These are phyloP conservation scores for Tiliacea citrago DNA, from an alignment of 2,888 invertebrate species.

Conservation along the genomic window DNA sequence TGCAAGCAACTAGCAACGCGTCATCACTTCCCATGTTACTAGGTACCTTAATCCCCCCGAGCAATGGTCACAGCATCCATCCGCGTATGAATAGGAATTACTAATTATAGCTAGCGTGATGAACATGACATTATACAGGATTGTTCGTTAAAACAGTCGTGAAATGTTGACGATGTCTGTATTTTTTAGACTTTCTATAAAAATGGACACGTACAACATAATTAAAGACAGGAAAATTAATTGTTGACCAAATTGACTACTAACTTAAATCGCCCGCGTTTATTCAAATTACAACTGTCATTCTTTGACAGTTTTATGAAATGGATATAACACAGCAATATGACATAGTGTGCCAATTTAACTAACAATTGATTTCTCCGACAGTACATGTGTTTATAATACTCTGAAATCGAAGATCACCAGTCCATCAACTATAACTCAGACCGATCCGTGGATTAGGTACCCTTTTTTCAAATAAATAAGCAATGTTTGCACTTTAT, in stretches of 20 bases:
- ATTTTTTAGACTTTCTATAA: neutral
- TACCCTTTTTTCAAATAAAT: neutral
- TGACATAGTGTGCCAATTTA: neutral
- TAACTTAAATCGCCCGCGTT: neutral
- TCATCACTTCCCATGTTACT: neutral
- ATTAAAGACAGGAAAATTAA: neutral
- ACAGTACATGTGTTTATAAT: neutral
- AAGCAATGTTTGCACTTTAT: neutral
- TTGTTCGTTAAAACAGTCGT: neutral
- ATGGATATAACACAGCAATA: neutral
- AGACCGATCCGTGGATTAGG: neutral
- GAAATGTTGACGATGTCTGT: neutral
- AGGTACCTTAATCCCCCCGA: slow-evolving; percentile 25
- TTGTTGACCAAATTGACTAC: neutral
- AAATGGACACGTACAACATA: neutral
- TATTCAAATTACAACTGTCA: neutral
- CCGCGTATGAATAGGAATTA: slow-evolving; percentile 41
- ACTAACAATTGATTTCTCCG: neutral
- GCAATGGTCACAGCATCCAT: slow-evolving; percentile 11
- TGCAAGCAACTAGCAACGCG: slow-evolving; percentile 9
- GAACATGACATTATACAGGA: slow-evolving; percentile 7
- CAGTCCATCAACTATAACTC: no score
- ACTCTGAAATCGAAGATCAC: neutral
- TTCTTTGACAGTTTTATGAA: neutral
- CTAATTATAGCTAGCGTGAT: slow-evolving; percentile 33